Evolutionary conservation across 2,797 vertebrate species (phyloP).

Genomic region (Acropternis orthonyx): DNA sequence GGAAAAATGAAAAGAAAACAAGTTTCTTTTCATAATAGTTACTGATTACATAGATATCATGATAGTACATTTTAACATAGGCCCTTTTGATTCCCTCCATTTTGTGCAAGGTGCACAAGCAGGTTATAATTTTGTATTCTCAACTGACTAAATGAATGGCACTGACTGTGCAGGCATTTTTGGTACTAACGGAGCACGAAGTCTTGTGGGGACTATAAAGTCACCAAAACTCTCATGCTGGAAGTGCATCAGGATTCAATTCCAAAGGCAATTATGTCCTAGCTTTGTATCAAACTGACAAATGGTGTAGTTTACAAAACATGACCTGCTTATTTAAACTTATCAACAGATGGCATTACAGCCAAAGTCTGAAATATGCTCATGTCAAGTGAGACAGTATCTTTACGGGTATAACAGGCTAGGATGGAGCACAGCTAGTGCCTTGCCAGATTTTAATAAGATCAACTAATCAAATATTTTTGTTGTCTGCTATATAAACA

Average conservation of each 20-base stretch:
- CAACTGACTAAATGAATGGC: not conserved
- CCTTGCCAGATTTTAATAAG: not conserved
- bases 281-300: not conserved
- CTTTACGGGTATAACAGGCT: not conserved
- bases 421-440: not conserved
- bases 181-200: not conserved
- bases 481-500: not conserved
- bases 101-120: not conserved
- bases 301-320: constrained; percentile 15
- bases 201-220: not conserved
- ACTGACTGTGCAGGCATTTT: not conserved
- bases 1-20: not conserved
- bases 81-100: not conserved
- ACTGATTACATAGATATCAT: not conserved
- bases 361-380: constrained; percentile 6
- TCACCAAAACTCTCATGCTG: not conserved
- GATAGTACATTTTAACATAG: not conserved
- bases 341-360: constrained; percentile 24
- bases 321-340: constrained; percentile 1
- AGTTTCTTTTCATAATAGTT: not conserved
- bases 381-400: not conserved
- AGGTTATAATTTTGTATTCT: not conserved
- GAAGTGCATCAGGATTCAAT: not conserved
- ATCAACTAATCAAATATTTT: constrained; percentile 11
- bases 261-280: not conserved